These are phyloP conservation scores for Drosophila eohydei DNA, from an alignment of 2,888 invertebrate species.

Conservation along the genomic window DNA sequence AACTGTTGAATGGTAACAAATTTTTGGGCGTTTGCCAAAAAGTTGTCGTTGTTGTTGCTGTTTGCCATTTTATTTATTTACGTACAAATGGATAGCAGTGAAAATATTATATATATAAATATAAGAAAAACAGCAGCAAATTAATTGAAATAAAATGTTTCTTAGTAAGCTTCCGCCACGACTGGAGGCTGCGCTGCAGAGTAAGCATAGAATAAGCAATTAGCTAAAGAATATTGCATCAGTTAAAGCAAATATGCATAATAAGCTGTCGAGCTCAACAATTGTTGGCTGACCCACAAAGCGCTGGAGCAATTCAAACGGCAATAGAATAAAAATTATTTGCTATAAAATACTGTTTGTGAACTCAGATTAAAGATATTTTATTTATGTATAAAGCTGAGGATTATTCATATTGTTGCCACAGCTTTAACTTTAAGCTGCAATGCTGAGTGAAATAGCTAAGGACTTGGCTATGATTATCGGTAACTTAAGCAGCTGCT, in stretches of 20 bases:
- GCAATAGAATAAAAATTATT: background rate
- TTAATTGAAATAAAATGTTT: conserved; percentile 46
- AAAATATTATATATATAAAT: conserved; percentile 1
- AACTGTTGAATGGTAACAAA: conserved; percentile 70
- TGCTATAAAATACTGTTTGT: too few species aligned
- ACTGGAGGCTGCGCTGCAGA: background rate
- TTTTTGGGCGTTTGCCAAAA: conserved; percentile 50
- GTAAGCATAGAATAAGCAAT: background rate
- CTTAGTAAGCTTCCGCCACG: conserved; percentile 42
- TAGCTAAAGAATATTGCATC: background rate
- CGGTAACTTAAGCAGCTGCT: too few species aligned
- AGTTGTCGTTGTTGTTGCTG: conserved; percentile 19
- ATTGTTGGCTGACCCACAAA: background rate
- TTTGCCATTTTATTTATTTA: conserved; percentile 64
- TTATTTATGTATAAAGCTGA: too few species aligned
- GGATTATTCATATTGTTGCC: too few species aligned
- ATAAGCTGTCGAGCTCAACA: background rate
- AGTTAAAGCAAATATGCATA: too few species aligned
- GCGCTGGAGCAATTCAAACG: background rate
- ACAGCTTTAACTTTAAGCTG: too few species aligned
- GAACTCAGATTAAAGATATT: too few species aligned
- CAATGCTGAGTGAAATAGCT: too few species aligned
- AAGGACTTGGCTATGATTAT: too few species aligned
- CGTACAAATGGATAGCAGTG: conserved; percentile 14
- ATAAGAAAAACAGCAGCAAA: conserved; percentile 14